Evolutionary conservation across 2,797 vertebrate species (phyloP).

Genomic region (Protonibea diacanthus): DNA sequence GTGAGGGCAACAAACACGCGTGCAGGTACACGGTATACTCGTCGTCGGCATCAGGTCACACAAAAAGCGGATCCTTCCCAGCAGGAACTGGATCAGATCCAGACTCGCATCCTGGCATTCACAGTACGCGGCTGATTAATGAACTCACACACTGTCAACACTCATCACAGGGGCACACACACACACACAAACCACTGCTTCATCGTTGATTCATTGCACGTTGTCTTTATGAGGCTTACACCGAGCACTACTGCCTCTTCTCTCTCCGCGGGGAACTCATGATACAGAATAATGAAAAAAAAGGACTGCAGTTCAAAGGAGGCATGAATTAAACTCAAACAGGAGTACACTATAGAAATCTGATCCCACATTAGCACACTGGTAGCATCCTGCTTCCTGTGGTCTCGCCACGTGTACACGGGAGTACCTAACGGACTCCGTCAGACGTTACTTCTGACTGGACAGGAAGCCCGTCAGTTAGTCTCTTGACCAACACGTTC

Average conservation of each 20-base stretch:
- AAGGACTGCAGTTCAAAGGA: neutral
- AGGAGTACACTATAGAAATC: slow-evolving; percentile 11
- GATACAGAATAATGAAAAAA: neutral
- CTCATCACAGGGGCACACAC: slow-evolving; percentile 23
- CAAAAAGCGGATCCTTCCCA: slow-evolving; percentile 3
- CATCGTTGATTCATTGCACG: slow-evolving; percentile 5
- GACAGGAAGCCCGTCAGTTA: neutral
- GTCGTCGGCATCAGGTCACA: slow-evolving; percentile 21
- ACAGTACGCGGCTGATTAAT: slow-evolving; percentile 58
- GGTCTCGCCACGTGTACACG: slow-evolving; percentile 1
- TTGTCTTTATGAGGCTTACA: neutral
- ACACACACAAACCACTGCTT: neutral
- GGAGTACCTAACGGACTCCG: slow-evolving; percentile 10
- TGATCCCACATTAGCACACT: slow-evolving; percentile 13
- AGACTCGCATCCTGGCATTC: slow-evolving; percentile 33
- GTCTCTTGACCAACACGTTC: neutral
- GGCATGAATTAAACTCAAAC: neutral
- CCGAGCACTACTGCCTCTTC: neutral
- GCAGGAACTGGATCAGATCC: slow-evolving; percentile 43
- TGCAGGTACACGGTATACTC: neutral
- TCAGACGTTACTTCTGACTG: neutral
- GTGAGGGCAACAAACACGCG: slow-evolving; percentile 26
- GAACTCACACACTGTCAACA: slow-evolving; percentile 36
- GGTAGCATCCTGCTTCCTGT: neutral
- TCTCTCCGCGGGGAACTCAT: neutral